Conservation (phyloP, 2,797 vertebrate genomes). For the Emydoidea blandingii region DNA sequence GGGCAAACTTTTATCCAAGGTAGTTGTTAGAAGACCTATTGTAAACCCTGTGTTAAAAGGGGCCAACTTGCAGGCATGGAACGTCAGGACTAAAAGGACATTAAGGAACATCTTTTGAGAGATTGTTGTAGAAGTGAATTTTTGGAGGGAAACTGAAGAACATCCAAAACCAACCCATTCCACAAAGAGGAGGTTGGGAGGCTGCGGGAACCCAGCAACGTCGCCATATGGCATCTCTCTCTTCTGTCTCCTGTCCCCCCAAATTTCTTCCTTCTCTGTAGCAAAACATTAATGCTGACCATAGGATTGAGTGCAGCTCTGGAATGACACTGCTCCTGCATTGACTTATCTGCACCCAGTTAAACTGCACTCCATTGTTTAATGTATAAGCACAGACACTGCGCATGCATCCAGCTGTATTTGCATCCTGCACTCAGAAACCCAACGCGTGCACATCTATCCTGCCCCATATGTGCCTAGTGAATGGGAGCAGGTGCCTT, state of each 20-base stretch:
- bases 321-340: background rate
- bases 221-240: background rate
- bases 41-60: background rate
- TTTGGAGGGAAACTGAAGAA: background rate
- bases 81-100: background rate
- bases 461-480: background rate
- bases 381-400: background rate
- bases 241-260: conserved; percentile 18
- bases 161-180: background rate
- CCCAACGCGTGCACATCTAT: background rate
- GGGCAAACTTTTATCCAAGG: background rate
- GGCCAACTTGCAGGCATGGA: background rate
- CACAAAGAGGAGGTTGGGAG: background rate
- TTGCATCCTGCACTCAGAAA: background rate
- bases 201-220: background rate
- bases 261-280: background rate
- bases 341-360: background rate
- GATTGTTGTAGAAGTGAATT: background rate
- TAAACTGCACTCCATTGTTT: background rate
- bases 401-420: background rate
- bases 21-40: background rate
- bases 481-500: background rate
- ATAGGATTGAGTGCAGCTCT: background rate
- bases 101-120: background rate
- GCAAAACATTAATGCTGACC: background rate